phyloP scores from a whole-genome alignment of 2,113 vertebrate species.

The Mustela nigripes region DNA sequence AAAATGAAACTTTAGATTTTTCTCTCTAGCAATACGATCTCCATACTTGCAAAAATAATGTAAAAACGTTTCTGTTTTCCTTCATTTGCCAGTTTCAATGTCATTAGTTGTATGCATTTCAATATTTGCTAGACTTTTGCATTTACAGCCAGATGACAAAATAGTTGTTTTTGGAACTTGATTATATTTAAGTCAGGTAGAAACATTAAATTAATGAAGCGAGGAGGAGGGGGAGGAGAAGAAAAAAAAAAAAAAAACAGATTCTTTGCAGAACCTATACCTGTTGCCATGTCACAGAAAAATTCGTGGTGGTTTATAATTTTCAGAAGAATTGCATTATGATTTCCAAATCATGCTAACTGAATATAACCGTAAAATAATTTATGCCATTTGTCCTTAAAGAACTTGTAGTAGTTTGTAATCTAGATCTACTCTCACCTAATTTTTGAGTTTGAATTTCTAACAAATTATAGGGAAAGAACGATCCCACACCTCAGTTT shows the following conservation, averaged over 20 bases:
- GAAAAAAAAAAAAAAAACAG: not conserved
- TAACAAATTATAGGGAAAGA: constrained; percentile 51
- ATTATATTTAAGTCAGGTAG: not conserved
- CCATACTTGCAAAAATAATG: not conserved
- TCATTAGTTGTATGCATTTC: not conserved
- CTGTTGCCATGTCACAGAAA: not conserved
- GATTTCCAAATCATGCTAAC: constrained; percentile 33
- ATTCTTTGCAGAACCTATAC: not conserved
- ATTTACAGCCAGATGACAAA: not conserved
- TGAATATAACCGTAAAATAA: constrained; percentile 22
- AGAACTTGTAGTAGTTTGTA: constrained; percentile 1
- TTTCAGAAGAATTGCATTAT: not conserved
- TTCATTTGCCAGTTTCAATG: not conserved
- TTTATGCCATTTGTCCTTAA: constrained; percentile 5
- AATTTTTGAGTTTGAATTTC: constrained; percentile 56
- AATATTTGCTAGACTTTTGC: not conserved
- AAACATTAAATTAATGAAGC: not conserved
- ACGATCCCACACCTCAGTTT: constrained; percentile 48
- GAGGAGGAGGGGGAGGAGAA: too few relatives aligned
- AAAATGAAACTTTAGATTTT: not conserved
- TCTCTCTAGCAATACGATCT: not conserved
- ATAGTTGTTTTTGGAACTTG: not conserved
- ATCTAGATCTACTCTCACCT: not conserved
- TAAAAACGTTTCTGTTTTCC: not conserved
- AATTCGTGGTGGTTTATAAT: not conserved